Evolutionary conservation across 2,888 invertebrate species (phyloP).

Genomic region (Troides helena): DNA sequence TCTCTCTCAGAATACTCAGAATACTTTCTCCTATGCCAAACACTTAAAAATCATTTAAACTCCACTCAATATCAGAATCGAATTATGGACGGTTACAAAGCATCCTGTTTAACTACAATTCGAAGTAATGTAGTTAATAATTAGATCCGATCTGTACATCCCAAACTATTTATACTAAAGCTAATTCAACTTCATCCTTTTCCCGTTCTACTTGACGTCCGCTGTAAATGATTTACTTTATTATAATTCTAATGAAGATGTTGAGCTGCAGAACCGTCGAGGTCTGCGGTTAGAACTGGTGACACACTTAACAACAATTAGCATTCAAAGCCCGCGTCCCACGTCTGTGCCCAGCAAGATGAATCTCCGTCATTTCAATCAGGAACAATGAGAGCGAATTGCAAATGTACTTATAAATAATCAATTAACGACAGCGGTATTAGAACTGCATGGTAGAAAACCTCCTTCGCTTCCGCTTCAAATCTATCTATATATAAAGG

Average conservation of each 20-base stretch:
- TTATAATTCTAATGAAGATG: neutral
- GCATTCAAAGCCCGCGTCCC: neutral
- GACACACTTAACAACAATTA: constrained; percentile 12
- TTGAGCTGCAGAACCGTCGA: neutral
- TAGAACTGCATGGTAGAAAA: constrained; percentile 1
- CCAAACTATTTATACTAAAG: no score
- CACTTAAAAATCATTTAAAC: no score
- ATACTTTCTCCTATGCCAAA: no score
- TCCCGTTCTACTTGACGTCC: no score
- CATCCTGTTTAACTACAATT: no score
- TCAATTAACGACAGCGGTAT: constrained; percentile 11
- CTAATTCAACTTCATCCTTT: no score
- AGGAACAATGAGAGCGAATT: constrained; percentile 20
- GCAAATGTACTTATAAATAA: constrained; percentile 21
- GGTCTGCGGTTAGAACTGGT: neutral
- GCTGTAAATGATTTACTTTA: neutral
- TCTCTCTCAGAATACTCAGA: no score
- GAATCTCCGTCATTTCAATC: constrained; percentile 10
- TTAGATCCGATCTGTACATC: no score
- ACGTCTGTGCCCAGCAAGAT: constrained; percentile 6
- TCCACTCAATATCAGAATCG: no score
- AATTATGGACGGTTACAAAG: no score
- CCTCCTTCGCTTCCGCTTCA: constrained; percentile 12
- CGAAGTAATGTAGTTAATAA: no score
- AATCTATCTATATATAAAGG: neutral